These are phyloP conservation scores for Otolemur crassicaudatus DNA, from an alignment of 2,797 vertebrate genomes.

Conservation along the genomic window DNA sequence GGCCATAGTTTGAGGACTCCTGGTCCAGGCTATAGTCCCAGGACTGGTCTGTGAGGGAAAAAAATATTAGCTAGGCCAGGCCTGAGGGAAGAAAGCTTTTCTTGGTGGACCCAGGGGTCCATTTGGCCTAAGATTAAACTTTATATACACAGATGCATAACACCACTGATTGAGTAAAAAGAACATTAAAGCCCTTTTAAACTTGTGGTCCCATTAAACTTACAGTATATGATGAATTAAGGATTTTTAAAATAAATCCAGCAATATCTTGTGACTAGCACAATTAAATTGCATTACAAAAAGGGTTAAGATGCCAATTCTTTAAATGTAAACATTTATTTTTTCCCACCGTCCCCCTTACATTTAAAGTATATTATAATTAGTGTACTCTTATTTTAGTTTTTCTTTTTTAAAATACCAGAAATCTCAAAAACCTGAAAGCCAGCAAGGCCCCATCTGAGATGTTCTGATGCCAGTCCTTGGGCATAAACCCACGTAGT, in stretches of 20 bases:
- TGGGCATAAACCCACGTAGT: not conserved
- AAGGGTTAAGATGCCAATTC: not conserved
- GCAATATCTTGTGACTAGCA: not conserved
- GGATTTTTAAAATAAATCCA: not conserved
- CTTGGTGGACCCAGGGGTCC: rapidly evolving
- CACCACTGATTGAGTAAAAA: not conserved
- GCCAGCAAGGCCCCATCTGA: not conserved
- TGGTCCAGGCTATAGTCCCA: not conserved
- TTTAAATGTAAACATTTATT: not conserved
- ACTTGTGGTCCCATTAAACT: not conserved
- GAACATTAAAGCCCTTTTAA: not conserved
- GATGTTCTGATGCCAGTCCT: not conserved
- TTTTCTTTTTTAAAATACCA: not conserved
- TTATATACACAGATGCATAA: not conserved
- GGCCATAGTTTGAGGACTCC: too few species aligned
- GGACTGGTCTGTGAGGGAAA: not conserved
- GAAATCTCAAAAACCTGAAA: slow-evolving; percentile 40
- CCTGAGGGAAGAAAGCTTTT: not conserved
- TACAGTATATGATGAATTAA: not conserved
- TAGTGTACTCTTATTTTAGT: not conserved
- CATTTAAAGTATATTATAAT: not conserved
- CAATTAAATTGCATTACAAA: not conserved
- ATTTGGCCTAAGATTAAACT: not conserved
- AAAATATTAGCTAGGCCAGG: not conserved
- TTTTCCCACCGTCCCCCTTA: too few species aligned